A percentile compares a stretch with the other conserved stretches of the same genome.
These are phyloP conservation scores for Leistus spinibarbis DNA, from an alignment of 2,888 invertebrate species.

Conservation along the genomic window DNA sequence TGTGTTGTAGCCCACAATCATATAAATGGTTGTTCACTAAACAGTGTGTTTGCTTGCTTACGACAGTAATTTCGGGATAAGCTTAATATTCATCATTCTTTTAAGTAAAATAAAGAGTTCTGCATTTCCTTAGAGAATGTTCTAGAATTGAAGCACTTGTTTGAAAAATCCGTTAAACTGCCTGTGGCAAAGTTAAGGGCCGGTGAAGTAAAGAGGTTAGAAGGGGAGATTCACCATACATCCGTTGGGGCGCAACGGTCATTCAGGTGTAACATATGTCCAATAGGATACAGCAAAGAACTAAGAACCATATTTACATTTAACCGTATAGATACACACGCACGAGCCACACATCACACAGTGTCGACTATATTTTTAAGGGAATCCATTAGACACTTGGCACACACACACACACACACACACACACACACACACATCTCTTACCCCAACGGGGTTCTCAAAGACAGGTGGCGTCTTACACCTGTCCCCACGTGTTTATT, in stretches of 20 bases:
- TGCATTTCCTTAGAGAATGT: too few species aligned
- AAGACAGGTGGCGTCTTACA: constrained; percentile 11
- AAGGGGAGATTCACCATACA: not conserved
- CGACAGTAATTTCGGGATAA: too few species aligned
- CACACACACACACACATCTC: not conserved
- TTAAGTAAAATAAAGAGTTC: too few species aligned
- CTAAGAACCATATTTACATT: constrained; percentile 12
- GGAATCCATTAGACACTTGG: constrained; percentile 16
- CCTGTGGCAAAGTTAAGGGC: not conserved
- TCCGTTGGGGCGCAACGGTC: constrained; percentile 20
- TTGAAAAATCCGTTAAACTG: constrained; percentile 8
- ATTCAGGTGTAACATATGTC: constrained; percentile 15
- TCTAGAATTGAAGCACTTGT: not conserved
- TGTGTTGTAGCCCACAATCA: too few species aligned
- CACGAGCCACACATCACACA: not conserved
- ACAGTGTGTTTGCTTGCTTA: too few species aligned
- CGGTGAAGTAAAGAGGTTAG: not conserved
- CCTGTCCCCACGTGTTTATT: not conserved
- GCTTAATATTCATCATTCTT: too few species aligned
- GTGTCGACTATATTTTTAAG: constrained; percentile 3
- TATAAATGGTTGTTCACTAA: too few species aligned
- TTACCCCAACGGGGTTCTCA: not conserved
- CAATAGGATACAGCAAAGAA: not conserved
- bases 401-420: not conserved
- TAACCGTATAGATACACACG: not conserved